Evolutionary conservation across 1,140 invertebrate genomes (phyloP), one percentile per base, ranked within the genome.

Genomic region (Danaus melanippus): DNA sequence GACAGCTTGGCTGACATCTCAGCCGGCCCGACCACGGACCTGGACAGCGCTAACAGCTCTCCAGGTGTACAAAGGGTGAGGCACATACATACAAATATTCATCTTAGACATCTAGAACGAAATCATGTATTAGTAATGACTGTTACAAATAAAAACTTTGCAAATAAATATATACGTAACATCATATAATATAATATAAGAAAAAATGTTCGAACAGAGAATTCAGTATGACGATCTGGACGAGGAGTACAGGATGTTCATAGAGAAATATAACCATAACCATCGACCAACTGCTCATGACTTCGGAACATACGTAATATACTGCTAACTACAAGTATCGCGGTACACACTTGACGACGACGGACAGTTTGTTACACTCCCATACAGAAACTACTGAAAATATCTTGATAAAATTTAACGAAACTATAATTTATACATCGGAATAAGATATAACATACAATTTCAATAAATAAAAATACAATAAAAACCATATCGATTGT

Each of bases 11-110:
- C 89, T 0, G 95, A 96, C 76, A 90, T 95, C 51, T 90, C 92
- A 57, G 86, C 90, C 1, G 88, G 87, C 12, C 88, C 81, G 39
- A 84, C 80, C 49, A 90, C 90, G 0, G 95, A 97, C 75, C 88
- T 96, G 42, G 96, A 97, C 74, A 97, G 95, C 82, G 92, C 92
- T 4, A 92, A 92, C 53, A 96, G 95, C 69, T 97, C 96, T 39
- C 96, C 96, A 5, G 91, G 92, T 12, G 89, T 95, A 8, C 90
- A 91, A 65, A 91, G 93, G 87, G 95, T 96, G 81, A 84, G 74
- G 78, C 7, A 8, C n/a, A 41, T 5, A 46, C 12, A 46, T 15
- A 39, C 8, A 32, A 44, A 17, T n/a, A 15, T 15, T 1, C 15
- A 1, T 15, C 1, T 15, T 15, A 15, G 3, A 15, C 15, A 15